Conservation (phyloP, 2,888 invertebrate species). For the Coleophora flavipennella region DNA sequence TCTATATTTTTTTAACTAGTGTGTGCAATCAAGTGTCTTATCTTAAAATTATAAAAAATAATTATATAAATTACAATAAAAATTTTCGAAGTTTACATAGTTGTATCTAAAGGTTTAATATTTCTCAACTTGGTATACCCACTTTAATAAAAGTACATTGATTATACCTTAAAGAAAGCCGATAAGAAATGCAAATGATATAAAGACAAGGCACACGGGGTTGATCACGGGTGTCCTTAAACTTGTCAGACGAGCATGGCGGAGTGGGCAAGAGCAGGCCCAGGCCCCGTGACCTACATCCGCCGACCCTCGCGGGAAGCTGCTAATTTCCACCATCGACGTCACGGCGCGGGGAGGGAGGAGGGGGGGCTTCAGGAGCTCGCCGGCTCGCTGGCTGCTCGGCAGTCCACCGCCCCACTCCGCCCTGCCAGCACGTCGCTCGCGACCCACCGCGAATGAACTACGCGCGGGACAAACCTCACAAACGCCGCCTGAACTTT, state of each 20-base stretch:
- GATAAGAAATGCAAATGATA: too few relatives aligned
- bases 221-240: conserved; percentile 64
- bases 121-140: too few relatives aligned
- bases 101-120: too few relatives aligned
- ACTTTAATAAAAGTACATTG: too few relatives aligned
- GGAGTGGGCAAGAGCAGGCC: conserved; percentile 65
- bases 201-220: conserved; percentile 13
- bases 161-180: too few relatives aligned
- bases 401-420: conserved; percentile 60
- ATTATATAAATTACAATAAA: too few relatives aligned
- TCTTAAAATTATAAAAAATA: too few relatives aligned
- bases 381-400: conserved; percentile 40
- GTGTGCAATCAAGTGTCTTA: too few relatives aligned
- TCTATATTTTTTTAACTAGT: too few relatives aligned
- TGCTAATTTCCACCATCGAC: conserved; percentile 70
- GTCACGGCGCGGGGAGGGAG: conserved; percentile 44
- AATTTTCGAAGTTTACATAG: too few relatives aligned
- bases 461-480: conserved; percentile 38
- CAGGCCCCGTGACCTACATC: conserved; percentile 72
- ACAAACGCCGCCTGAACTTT: conserved; percentile 42
- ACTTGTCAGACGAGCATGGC: conserved; percentile 65
- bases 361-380: conserved; percentile 20
- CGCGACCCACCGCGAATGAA: conserved; percentile 39
- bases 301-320: conserved; percentile 71
- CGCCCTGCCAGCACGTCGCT: conserved; percentile 47